Evolutionary conservation across 2,113 vertebrate species (phyloP), one percentile per base, ranked within the genome.

Genomic region (Oryzias javanicus): DNA sequence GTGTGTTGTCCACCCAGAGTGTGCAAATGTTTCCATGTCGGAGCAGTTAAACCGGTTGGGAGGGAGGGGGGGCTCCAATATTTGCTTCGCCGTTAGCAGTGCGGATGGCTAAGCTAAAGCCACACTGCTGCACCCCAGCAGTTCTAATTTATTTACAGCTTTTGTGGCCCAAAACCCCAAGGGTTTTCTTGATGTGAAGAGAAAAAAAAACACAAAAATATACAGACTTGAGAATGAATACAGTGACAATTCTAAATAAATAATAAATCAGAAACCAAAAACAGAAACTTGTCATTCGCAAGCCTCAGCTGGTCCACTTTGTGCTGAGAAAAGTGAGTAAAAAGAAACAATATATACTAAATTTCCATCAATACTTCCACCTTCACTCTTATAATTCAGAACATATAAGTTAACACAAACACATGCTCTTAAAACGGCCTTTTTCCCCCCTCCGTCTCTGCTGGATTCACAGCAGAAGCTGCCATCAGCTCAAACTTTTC

Each of bases 371-470:
- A 79, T 48, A 87, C 69, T 78, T 87, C 80, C 76, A 86, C 72
- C 67, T 85, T 73, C 71, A 85, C 87, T 74, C 80, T 78, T 81
- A 78, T 75, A 84, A 83, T 77, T 82, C 70, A 81, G 74, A 79
- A 86, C 67, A 86, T 84, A 85, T 64, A 82, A 85, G 55, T 76
- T 78, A 87, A 82, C 65, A 86, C 74, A 87, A 87, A 87, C 66
- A 82, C 85, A 83, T 85, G 86, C 86, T 83, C 75, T 55, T 64
- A 79, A 84, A 82, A 74, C 62, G 24, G 16, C 42, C 25, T 41
- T 53, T 8, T 59, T 73, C 53, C 71, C 59, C 19, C 56, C 57
- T 55, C 59, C 53, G 47, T 68, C 74, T 64, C 24, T 60, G 61
- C 42, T 40, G 74, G 74, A 73, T 77, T 70, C 78, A 72, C 65